These are phyloP conservation scores for Portevinia maculata DNA, from an alignment of 2,888 invertebrate genomes.

Conservation along the genomic window DNA sequence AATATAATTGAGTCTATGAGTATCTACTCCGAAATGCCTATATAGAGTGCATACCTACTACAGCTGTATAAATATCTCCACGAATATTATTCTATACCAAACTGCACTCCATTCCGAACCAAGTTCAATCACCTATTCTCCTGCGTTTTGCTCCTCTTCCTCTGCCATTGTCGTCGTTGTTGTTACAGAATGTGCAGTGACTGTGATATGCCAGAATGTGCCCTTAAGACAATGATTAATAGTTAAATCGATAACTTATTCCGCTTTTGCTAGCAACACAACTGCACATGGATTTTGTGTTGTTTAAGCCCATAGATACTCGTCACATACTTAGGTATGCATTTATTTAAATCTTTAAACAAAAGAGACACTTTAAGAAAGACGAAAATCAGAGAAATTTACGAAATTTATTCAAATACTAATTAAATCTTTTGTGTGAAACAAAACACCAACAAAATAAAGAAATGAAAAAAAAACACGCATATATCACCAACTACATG, in stretches of 20 bases:
- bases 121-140: conserved; percentile 75
- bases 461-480: conserved; percentile 78
- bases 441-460: conserved; percentile 70
- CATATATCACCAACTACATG: conserved; percentile 73
- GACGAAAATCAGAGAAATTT: conserved; percentile 13
- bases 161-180: conserved; percentile 40
- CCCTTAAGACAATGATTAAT: conserved; percentile 77
- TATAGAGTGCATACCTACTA: conserved; percentile 8
- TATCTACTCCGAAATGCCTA: conserved; percentile 16
- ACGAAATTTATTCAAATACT: conserved; percentile 35
- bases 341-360: background rate
- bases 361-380: conserved; percentile 30
- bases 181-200: conserved; percentile 71
- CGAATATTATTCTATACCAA: background rate
- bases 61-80: background rate
- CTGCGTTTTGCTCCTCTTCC: conserved; percentile 53
- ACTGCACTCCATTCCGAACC: conserved; percentile 27
- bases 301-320: background rate
- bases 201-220: conserved; percentile 76
- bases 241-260: conserved; percentile 76
- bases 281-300: conserved; percentile 40
- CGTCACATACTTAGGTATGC: background rate
- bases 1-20: no score
- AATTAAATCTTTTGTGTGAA: conserved; percentile 74
- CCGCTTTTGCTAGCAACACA: conserved; percentile 48